A percentile compares a stretch with the other conserved stretches of the same genome.
Conservation (phyloP, 2,888 invertebrate genomes). For the Mylabris sibirica region DNA sequence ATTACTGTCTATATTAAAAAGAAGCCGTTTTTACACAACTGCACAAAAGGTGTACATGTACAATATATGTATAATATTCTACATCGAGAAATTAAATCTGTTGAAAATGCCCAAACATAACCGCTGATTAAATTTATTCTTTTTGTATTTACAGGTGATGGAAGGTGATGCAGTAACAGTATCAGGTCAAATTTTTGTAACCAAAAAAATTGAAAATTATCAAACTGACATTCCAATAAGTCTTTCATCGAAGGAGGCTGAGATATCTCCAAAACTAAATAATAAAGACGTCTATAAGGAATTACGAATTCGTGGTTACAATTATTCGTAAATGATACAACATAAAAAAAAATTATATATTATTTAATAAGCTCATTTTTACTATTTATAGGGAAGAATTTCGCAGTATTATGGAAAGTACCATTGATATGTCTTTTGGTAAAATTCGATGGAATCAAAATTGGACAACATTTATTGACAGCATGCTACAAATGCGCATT, state of each 20-base stretch:
- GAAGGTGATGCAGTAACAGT: slow-evolving; percentile 39
- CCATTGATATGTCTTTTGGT: slow-evolving; percentile 35
- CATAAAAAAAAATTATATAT: background rate
- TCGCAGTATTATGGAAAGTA: slow-evolving; percentile 41
- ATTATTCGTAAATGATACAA: background rate
- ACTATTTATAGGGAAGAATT: slow-evolving; percentile 45
- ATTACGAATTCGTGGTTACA: slow-evolving; percentile 1
- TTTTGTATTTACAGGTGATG: slow-evolving; percentile 48
- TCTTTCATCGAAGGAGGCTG: background rate
- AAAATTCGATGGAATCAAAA: slow-evolving; percentile 61
- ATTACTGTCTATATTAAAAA: no score
- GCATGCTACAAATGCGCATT: slow-evolving; percentile 80
- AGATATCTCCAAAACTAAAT: background rate
- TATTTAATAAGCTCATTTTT: background rate
- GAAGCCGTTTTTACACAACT: no score
- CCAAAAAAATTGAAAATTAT: background rate
- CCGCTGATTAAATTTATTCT: background rate
- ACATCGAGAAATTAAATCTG: no score
- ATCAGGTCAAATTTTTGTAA: slow-evolving; percentile 33
- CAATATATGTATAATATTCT: no score
- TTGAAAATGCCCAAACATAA: no score
- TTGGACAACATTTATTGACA: slow-evolving; percentile 89
- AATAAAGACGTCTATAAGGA: slow-evolving; percentile 8
- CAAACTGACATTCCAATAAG: background rate
- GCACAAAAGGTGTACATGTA: no score